Conservation (phyloP, 35 echinoderm and acorn worm genomes). For the Amphiura filiformis region DNA sequence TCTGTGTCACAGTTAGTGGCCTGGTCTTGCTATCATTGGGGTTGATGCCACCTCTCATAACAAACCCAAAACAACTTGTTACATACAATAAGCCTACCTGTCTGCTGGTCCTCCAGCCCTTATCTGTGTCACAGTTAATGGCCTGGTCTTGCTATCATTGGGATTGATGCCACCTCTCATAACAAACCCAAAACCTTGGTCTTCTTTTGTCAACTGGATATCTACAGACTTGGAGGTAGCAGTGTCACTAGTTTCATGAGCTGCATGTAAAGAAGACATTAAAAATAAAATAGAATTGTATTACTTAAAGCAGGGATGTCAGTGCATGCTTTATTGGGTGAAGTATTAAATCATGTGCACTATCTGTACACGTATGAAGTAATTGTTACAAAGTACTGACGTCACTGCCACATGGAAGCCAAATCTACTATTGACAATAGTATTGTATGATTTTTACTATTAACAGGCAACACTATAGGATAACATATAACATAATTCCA, state of each 20-base stretch:
- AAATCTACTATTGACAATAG: too few species aligned
- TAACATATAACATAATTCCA: too few species aligned
- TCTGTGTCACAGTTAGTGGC: constrained; percentile 72
- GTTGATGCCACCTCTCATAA: constrained; percentile 81
- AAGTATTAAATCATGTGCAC: too few species aligned
- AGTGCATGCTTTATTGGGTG: too few species aligned
- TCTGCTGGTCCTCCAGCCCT: constrained; percentile 89
- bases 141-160: constrained; percentile 69
- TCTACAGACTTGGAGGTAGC: constrained; percentile 81
- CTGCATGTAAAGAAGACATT: constrained; percentile 22
- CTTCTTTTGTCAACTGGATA: constrained; percentile 71
- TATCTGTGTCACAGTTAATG: constrained; percentile 76
- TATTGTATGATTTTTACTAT: too few species aligned
- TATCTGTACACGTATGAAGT: too few species aligned
- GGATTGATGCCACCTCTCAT: constrained; percentile 84
- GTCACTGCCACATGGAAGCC: too few species aligned
- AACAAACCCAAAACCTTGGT: constrained; percentile 79
- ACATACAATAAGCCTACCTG: too few species aligned
- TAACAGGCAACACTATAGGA: too few species aligned
- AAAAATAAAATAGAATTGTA: background rate
- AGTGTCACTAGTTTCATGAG: constrained; percentile 60
- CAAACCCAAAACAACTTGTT: constrained; percentile 85
- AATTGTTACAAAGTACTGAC: too few species aligned
- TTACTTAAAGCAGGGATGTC: too few species aligned
- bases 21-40: constrained; percentile 72